Conservation (phyloP, 1,140 invertebrate species). For the Eriocheir sinensis region DNA sequence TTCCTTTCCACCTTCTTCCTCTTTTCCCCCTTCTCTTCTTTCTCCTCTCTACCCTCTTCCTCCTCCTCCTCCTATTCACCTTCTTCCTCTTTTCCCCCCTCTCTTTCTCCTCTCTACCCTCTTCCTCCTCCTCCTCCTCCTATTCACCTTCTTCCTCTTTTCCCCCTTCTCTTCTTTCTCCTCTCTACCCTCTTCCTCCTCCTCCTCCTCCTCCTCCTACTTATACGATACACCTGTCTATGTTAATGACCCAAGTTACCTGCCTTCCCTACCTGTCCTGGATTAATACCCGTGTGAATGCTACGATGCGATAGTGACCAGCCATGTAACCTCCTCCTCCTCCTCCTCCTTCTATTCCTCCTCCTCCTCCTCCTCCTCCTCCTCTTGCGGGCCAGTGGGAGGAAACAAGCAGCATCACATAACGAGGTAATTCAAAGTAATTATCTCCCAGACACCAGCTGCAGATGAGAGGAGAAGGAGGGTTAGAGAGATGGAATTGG, state of each 20-base stretch:
- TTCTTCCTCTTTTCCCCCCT: not conserved
- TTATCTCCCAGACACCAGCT: not conserved
- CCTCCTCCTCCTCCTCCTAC: not conserved
- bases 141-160: too few relatives aligned
- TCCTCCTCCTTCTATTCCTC: too few relatives aligned
- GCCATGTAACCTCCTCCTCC: too few relatives aligned
- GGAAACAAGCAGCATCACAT: slow-evolving; percentile 23
- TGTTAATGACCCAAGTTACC: too few relatives aligned
- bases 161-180: too few relatives aligned
- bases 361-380: slow-evolving; percentile 32
- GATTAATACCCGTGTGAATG: not conserved
- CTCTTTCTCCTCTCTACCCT: too few relatives aligned
- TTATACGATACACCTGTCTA: not conserved
- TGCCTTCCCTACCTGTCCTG: not conserved
- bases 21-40: too few relatives aligned
- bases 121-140: too few relatives aligned
- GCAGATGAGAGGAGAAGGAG: not conserved
- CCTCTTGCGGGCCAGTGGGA: not conserved
- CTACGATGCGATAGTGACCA: not conserved
- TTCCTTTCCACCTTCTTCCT: not conserved
- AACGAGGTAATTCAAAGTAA: slow-evolving; percentile 25
- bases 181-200: too few relatives aligned
- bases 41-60: too few relatives aligned
- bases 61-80: not conserved
- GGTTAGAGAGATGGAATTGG: not conserved